Conservation (phyloP, 2,888 invertebrate species). For the Protophormia terraenovae region DNA sequence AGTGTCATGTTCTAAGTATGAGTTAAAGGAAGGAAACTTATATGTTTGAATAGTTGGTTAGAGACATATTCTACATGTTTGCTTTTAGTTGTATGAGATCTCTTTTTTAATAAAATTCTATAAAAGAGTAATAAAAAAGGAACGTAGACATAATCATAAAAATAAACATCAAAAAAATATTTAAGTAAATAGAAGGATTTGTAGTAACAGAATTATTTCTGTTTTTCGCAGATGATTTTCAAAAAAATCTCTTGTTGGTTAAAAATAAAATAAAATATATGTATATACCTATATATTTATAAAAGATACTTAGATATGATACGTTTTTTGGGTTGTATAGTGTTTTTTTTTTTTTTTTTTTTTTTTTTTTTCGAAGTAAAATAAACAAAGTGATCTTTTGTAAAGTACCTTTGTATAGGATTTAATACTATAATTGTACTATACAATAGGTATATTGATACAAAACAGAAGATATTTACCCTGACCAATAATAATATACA, state of each 20-base stretch:
- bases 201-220: conserved; percentile 39
- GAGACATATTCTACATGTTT: not conserved
- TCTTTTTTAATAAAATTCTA: conserved; percentile 27
- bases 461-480: too few relatives aligned
- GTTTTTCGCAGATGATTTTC: conserved; percentile 33
- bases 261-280: too few relatives aligned
- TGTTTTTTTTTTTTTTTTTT: too few relatives aligned
- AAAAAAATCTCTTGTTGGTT: conserved; percentile 15
- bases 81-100: too few relatives aligned
- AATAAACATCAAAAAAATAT: conserved; percentile 56
- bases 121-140: conserved; percentile 15
- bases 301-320: conserved; percentile 3
- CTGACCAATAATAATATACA: too few relatives aligned
- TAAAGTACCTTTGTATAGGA: not conserved
- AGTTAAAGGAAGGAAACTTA: conserved; percentile 14
- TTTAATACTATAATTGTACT: not conserved
- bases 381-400: conserved; percentile 19
- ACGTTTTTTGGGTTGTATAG: not conserved
- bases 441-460: not conserved
- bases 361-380: not conserved
- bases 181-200: conserved; percentile 59
- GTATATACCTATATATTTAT: too few relatives aligned
- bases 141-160: conserved; percentile 65
- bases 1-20: not conserved
- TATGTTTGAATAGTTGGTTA: not conserved